phyloP scores from a whole-genome alignment of 2,888 invertebrate species.

The Apoda limacodes region DNA sequence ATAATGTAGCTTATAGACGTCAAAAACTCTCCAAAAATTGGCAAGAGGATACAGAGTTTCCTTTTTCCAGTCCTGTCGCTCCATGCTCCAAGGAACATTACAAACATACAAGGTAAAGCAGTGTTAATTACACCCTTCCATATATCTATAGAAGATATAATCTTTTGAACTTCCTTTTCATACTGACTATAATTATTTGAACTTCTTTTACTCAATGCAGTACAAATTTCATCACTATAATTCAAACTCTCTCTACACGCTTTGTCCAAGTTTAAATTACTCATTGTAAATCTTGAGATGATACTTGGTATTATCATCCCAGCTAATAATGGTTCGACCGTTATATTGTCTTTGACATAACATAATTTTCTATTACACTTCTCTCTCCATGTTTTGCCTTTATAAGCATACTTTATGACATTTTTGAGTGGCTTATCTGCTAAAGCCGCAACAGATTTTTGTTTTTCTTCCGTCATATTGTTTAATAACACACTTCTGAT shows the following conservation, averaged over 20 bases:
- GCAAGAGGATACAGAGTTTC: slow-evolving; percentile 68
- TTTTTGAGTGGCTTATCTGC: slow-evolving; percentile 52
- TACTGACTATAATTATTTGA: slow-evolving; percentile 69
- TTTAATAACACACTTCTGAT: too few relatives aligned
- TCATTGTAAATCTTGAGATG: slow-evolving; percentile 77
- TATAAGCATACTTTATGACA: too few relatives aligned
- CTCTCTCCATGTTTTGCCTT: slow-evolving; percentile 35
- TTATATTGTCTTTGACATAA: slow-evolving; percentile 66
- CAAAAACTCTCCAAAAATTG: slow-evolving; percentile 64
- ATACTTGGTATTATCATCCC: slow-evolving; percentile 77
- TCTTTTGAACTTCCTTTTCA: slow-evolving; percentile 72
- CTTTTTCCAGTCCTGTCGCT: slow-evolving; percentile 70
- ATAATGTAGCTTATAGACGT: slow-evolving; percentile 61
- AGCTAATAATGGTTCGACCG: slow-evolving; percentile 79
- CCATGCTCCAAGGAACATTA: slow-evolving; percentile 73
- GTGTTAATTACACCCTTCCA: slow-evolving; percentile 70
- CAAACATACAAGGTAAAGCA: slow-evolving; percentile 64
- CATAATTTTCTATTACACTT: slow-evolving; percentile 39
- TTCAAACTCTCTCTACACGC: slow-evolving; percentile 52
- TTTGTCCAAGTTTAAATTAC: slow-evolving; percentile 58
- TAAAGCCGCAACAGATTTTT: slow-evolving; percentile 29
- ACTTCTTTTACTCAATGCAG: slow-evolving; percentile 40
- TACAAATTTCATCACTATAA: slow-evolving; percentile 46
- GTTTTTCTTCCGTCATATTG: slow-evolving; percentile 47
- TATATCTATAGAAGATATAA: slow-evolving; percentile 67